A percentile compares a stretch with the other conserved stretches of the same genome.
Conservation (phyloP, 1,140 invertebrate genomes). For the Drosophila watanabei region DNA sequence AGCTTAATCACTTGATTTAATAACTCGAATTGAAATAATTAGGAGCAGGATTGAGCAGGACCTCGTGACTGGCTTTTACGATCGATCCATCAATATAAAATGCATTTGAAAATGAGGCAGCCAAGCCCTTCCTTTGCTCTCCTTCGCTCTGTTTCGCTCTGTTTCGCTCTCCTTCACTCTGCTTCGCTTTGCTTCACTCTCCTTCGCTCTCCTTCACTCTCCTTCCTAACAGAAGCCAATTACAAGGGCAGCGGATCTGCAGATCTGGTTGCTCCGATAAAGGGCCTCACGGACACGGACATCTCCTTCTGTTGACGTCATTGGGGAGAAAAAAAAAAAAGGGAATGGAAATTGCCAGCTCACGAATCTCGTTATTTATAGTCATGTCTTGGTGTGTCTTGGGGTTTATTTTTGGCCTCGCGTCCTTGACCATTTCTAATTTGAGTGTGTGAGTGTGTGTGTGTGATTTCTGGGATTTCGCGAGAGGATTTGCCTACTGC, state of each 20-base stretch:
- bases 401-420: constrained; percentile 49
- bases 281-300: constrained; percentile 13
- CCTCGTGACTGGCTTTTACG: constrained; percentile 9
- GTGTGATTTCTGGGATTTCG: constrained; percentile 30
- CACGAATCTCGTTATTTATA: constrained; percentile 59
- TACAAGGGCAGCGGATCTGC: constrained; percentile 40
- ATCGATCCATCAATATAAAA: constrained; percentile 21
- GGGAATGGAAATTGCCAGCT: constrained; percentile 48
- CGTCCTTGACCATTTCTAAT: constrained; percentile 60
- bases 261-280: constrained; percentile 31
- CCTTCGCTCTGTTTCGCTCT: no score
- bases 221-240: constrained; percentile 35
- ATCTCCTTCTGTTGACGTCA: constrained; percentile 36
- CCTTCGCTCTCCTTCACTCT: no score
- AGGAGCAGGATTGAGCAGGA: neutral
- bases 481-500: constrained; percentile 24
- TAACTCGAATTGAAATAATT: constrained; percentile 9
- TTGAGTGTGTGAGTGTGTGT: constrained; percentile 24
- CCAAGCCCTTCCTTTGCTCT: no score
- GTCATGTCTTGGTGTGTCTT: constrained; percentile 3
- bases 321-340: constrained; percentile 1
- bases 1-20: constrained; percentile 10
- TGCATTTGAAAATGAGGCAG: constrained; percentile 47
- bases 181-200: no score
- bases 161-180: no score